These are phyloP conservation scores for Dynastes tityus DNA, from an alignment of 2,888 invertebrate species.

Conservation along the genomic window DNA sequence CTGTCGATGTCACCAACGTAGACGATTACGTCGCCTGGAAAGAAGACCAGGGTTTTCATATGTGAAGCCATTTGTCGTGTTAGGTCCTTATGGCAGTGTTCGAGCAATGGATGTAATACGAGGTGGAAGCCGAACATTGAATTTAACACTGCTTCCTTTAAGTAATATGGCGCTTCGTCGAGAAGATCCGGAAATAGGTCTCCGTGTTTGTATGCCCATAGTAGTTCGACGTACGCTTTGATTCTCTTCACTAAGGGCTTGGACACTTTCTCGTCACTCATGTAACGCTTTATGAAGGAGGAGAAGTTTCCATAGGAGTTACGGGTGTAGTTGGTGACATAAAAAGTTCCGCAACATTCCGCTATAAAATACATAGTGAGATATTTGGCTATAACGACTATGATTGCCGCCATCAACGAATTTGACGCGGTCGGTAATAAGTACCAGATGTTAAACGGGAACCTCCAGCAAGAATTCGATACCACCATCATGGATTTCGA, in stretches of 20 bases:
- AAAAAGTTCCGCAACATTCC: constrained; percentile 45
- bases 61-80: constrained; percentile 58
- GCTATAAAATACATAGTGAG: constrained; percentile 45
- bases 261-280: constrained; percentile 47
- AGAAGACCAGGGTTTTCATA: constrained; percentile 57
- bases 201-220: constrained; percentile 45
- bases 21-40: constrained; percentile 58
- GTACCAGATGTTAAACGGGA: neutral
- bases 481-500: constrained; percentile 11
- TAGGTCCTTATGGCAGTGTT: constrained; percentile 59
- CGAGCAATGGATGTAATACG: constrained; percentile 56
- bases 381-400: constrained; percentile 21
- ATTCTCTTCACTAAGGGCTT: constrained; percentile 36
- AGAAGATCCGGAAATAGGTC: constrained; percentile 49
- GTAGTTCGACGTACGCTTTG: constrained; percentile 35
- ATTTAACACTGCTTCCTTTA: constrained; percentile 59
- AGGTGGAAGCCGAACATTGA: constrained; percentile 60
- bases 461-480: constrained; percentile 36
- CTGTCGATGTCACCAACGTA: constrained; percentile 59
- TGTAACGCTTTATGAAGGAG: constrained; percentile 45
- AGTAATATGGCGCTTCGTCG: constrained; percentile 58
- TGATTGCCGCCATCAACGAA: neutral
- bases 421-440: neutral
- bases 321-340: constrained; percentile 27
- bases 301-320: constrained; percentile 38